Conservation (phyloP, 1,140 invertebrate species). For the Dinoponera quadriceps region DNA sequence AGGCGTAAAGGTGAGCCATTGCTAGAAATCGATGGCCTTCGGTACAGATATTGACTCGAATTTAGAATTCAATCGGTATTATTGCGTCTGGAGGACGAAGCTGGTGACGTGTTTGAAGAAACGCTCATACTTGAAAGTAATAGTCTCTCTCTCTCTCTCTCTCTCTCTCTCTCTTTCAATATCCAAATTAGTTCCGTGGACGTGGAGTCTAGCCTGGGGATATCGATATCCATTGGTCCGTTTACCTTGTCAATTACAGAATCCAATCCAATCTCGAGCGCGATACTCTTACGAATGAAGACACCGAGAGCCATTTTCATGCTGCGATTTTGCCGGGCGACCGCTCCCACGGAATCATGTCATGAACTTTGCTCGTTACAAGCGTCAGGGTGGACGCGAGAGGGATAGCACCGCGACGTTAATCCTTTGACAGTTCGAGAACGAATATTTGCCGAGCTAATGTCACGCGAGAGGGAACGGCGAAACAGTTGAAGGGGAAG, state of each 20-base stretch:
- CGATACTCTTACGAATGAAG: slow-evolving; percentile 48
- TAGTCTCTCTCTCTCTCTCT: background rate
- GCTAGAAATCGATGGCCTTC: too few relatives aligned
- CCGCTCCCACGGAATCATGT: slow-evolving; percentile 40
- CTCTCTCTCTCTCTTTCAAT: background rate
- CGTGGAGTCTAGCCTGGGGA: background rate
- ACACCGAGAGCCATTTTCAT: slow-evolving; percentile 42
- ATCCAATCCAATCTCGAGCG: slow-evolving; percentile 13
- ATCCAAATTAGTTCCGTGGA: background rate
- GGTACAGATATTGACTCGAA: too few relatives aligned
- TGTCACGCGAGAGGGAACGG: slow-evolving; percentile 67
- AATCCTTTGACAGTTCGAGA: slow-evolving; percentile 75
- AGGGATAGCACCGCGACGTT: slow-evolving; percentile 62
- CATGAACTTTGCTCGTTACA: slow-evolving; percentile 55
- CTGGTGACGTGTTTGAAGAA: too few relatives aligned
- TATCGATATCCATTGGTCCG: background rate
- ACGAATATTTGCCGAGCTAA: slow-evolving; percentile 77
- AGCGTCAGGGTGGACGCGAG: slow-evolving; percentile 28
- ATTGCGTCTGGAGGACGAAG: too few relatives aligned
- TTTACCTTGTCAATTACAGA: slow-evolving; percentile 35
- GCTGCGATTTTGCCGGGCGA: slow-evolving; percentile 51
- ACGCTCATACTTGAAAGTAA: too few relatives aligned
- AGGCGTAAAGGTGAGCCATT: too few relatives aligned
- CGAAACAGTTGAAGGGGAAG: background rate
- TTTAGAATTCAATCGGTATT: too few relatives aligned